Conservation (phyloP, 1,140 invertebrate genomes). For the Plodia interpunctella region DNA sequence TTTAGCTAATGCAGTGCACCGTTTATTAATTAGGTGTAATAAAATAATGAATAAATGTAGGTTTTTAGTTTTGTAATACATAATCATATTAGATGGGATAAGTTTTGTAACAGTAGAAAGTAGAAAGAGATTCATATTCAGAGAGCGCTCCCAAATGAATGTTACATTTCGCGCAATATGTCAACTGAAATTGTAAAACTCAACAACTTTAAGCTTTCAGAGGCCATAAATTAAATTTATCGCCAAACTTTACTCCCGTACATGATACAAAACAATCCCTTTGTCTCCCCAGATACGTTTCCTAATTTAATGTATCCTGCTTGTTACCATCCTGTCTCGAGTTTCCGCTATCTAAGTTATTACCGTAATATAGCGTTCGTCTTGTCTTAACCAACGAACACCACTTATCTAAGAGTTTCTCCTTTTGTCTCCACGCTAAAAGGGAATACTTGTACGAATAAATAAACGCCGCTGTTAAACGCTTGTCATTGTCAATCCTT, state of each 20-base stretch:
- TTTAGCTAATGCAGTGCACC: no score
- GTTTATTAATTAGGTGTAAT: no score
- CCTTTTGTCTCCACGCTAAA: slow-evolving; percentile 69
- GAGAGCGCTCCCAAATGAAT: neutral
- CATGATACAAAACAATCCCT: slow-evolving; percentile 8
- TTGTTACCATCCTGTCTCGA: slow-evolving; percentile 27
- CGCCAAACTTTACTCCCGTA: slow-evolving; percentile 20
- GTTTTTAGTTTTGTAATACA: no score
- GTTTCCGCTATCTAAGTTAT: slow-evolving; percentile 52
- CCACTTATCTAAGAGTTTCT: slow-evolving; percentile 69
- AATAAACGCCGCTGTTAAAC: slow-evolving; percentile 66
- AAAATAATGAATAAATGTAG: no score
- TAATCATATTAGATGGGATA: no score
- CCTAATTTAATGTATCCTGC: slow-evolving; percentile 60
- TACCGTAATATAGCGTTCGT: slow-evolving; percentile 49
- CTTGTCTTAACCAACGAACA: slow-evolving; percentile 38
- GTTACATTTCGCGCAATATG: neutral
- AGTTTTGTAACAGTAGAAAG: neutral
- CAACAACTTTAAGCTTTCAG: neutral
- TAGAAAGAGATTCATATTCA: neutral
- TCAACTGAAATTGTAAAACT: slow-evolving; percentile 6
- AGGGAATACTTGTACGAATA: slow-evolving; percentile 73
- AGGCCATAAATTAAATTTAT: slow-evolving; percentile 9
- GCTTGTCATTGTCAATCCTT: slow-evolving; percentile 71
- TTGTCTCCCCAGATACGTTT: slow-evolving; percentile 31